Conservation (phyloP, 2,888 invertebrate genomes). For the Serripes groenlandicus region DNA sequence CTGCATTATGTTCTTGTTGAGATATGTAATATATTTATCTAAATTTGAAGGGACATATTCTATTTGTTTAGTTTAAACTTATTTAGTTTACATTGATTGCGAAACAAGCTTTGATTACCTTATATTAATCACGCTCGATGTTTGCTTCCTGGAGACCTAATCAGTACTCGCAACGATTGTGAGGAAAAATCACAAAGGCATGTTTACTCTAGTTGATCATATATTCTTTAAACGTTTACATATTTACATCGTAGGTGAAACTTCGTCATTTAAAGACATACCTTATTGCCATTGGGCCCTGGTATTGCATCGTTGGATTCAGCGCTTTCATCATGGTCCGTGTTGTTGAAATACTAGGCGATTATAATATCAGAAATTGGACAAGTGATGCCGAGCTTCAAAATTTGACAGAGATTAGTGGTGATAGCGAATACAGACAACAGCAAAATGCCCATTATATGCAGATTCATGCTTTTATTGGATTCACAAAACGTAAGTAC, state of each 20-base stretch:
- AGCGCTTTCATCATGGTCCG: background rate
- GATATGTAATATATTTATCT: no score
- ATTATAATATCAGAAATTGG: constrained; percentile 36
- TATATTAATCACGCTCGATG: no score
- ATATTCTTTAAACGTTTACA: no score
- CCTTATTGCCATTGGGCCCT: background rate
- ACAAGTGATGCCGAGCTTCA: constrained; percentile 21
- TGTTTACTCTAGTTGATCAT: no score
- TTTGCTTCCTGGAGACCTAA: no score
- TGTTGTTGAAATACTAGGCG: background rate
- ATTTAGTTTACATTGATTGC: no score
- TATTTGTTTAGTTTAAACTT: no score
- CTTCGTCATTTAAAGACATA: background rate
- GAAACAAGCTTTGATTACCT: no score
- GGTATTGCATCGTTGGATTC: background rate
- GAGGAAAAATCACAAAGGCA: no score
- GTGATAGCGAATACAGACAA: constrained; percentile 23
- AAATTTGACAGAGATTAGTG: constrained; percentile 21
- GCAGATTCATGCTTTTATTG: constrained; percentile 21
- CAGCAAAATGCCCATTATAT: constrained; percentile 26
- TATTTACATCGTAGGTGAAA: background rate
- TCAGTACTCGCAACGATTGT: no score
- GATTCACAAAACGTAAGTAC: constrained; percentile 35
- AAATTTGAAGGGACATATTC: no score
- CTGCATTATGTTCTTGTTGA: no score